Base-by-base conservation (phyloP, 2,888 invertebrate species). In the Caenorhabditis sp. region DNA sequence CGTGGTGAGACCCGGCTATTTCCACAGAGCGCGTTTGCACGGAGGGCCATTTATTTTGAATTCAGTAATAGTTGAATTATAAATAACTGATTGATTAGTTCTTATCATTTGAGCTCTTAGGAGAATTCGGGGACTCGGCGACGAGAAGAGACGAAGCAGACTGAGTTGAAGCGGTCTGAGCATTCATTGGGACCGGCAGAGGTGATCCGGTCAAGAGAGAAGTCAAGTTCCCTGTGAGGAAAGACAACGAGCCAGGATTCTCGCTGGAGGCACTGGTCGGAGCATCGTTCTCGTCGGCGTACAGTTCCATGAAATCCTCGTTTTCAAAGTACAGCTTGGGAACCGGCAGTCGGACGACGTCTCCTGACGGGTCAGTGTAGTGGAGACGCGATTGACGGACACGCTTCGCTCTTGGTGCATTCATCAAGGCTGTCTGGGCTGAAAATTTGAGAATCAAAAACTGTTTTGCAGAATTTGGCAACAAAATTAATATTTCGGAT, bases 281-380 rank as follows among this genome's bases (percentile, higher is more conserved):
- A 32, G 2, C 5, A 2, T 32, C 20, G 4, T 47, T 0, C 1
- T 64, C 64, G 6, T 74, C 65, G 1, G 40, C 20, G 22, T 50
- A 65, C 50, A 65, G 24, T 28, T 74, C 74, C 74, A 74, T 65
- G 26, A 65, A 65, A 26, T 65, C 60, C 4, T 55, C 37, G 51
- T 60, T 60, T 22, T 56, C 72, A 51, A 74, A 74, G 22, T 56
- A 37, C 9, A 74, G 32, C 15, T 58, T 58, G 28, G 58, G 65
- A 37, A 67, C 32, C 20, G 74, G 72, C 1, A 72, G 56, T 40
- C 58, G 26, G 11, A n/a, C n/a, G n/a, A n/a, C n/a, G n/a, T n/a
- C n/a, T n/a, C n/a, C n/a, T n/a, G 22, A 28, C 26, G 40, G 13
- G 5, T 28, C 18, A 22, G 50, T 35, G 0, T 50, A 28, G 18